Evolutionary conservation across 2,797 vertebrate genomes (phyloP), one percentile per base, ranked within the genome.

Genomic region (Enoplosus armatus): DNA sequence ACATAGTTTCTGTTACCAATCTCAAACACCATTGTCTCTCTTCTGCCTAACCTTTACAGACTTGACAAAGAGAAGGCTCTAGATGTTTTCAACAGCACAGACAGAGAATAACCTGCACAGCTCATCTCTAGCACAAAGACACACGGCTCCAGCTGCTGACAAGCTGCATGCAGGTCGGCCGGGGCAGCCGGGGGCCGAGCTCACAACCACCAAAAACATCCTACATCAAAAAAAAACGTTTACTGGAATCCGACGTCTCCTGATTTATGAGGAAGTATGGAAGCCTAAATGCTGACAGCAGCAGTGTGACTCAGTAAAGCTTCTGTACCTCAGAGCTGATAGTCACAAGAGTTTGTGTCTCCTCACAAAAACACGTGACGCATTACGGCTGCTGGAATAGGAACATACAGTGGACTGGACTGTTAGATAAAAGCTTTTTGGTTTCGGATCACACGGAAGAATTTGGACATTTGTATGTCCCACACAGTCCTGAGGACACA

Each of bases 41-140:
- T 15, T 61, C 56, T 26, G 37, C 16, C 33, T 24, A 1, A 47
- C 63, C 83, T 85, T 24, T 64, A 79, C 76, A 76, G 47, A 56
- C 47, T 5, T 1, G 4, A 91, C 90, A 90, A 90, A 84, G 85
- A 85, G 89, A 92, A 85, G 62, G 4, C 80, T 78, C 89, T 76
- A 41, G 77, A 56, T 54, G 76, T 76, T 85, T 88, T 75, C 55
- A 75, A 16, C 53, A 35, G 53, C 45, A 62, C 20, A 54, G 11
- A 76, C 73, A 84, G 60, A 75, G 58, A 85, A 83, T 14, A 72
- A 84, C 55, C 45, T 0, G 66, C 37, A 24, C 31, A 55, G 55
- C 18, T 77, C 67, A 58, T 24, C 59, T 84, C 58, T 47, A 20
- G n/a, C 50, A 87, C 75, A 87, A 79, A 79, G 61, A 63, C 68